These are phyloP conservation scores for Hedya salicella DNA, from an alignment of 2,888 invertebrate genomes.

Conservation along the genomic window DNA sequence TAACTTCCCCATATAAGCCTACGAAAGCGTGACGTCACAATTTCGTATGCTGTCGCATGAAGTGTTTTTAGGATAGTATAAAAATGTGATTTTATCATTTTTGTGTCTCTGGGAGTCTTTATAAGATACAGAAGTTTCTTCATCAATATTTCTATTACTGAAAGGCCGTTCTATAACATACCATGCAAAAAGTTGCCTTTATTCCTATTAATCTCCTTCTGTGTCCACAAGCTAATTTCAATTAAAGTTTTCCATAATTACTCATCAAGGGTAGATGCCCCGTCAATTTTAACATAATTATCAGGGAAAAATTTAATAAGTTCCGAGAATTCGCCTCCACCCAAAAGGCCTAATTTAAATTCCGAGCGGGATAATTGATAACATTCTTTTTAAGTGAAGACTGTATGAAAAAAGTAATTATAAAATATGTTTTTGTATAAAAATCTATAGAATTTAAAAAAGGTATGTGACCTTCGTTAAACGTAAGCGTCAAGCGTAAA, in stretches of 20 bases:
- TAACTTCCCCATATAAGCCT: too few relatives aligned
- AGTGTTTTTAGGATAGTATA: too few relatives aligned
- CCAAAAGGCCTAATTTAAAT: conserved; percentile 37
- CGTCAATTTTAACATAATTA: conserved; percentile 43
- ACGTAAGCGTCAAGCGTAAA: background rate
- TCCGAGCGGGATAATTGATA: conserved; percentile 39
- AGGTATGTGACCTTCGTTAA: background rate
- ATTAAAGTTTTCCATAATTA: conserved; percentile 40
- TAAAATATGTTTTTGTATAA: conserved; percentile 10
- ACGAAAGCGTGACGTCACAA: too few relatives aligned
- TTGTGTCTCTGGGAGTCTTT: too few relatives aligned
- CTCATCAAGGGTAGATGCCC: conserved; percentile 19
- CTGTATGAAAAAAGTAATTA: conserved; percentile 22
- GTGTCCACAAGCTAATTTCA: conserved; percentile 32
- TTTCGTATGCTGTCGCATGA: too few relatives aligned
- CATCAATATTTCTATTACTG: too few relatives aligned
- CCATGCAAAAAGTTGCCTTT: too few relatives aligned
- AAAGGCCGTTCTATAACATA: too few relatives aligned
- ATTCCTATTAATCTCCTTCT: conserved; percentile 21
- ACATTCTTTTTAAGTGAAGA: conserved; percentile 29
- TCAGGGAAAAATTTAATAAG: conserved; percentile 41
- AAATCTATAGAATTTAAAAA: background rate
- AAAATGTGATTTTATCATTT: too few relatives aligned
- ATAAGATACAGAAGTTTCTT: too few relatives aligned
- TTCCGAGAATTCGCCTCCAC: conserved; percentile 27